phyloP scores from a whole-genome alignment of 2,113 vertebrate species.

The Anolis sagrei region DNA sequence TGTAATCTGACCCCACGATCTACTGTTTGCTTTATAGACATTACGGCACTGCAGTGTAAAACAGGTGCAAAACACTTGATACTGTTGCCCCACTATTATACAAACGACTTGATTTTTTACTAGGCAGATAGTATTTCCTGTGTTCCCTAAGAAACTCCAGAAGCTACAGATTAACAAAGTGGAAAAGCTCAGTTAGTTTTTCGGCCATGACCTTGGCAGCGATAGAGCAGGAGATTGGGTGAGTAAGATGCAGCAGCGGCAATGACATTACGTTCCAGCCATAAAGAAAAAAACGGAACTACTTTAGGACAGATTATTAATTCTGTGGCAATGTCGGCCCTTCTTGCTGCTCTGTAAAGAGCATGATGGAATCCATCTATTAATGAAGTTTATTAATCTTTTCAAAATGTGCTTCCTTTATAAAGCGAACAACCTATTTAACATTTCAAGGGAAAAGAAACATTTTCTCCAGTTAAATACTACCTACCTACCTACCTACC shows the following conservation, averaged over 20 bases:
- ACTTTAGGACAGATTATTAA: conserved; percentile 27
- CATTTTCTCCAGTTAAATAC: background rate
- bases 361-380: conserved; percentile 17
- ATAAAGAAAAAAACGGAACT: conserved; percentile 33
- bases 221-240: conserved; percentile 59
- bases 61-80: conserved; percentile 69
- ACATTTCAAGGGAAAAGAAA: conserved; percentile 3
- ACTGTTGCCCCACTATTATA: conserved; percentile 52
- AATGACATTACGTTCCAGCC: conserved; percentile 37
- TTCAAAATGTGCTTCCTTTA: background rate
- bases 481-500: too few relatives aligned
- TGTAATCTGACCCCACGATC: conserved; percentile 68
- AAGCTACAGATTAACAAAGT: conserved; percentile 60
- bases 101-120: conserved; percentile 56
- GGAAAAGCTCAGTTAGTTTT: conserved; percentile 58
- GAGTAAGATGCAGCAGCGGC: conserved; percentile 45
- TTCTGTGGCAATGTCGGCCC: background rate
- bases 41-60: conserved; percentile 59
- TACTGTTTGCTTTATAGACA: conserved; percentile 70
- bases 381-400: background rate
- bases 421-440: background rate
- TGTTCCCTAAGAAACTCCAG: conserved; percentile 60
- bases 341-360: conserved; percentile 3
- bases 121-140: conserved; percentile 52
- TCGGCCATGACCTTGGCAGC: conserved; percentile 65